These are phyloP conservation scores for Heterodera carotae DNA, from an alignment of 1,140 invertebrate species.

Conservation along the genomic window DNA sequence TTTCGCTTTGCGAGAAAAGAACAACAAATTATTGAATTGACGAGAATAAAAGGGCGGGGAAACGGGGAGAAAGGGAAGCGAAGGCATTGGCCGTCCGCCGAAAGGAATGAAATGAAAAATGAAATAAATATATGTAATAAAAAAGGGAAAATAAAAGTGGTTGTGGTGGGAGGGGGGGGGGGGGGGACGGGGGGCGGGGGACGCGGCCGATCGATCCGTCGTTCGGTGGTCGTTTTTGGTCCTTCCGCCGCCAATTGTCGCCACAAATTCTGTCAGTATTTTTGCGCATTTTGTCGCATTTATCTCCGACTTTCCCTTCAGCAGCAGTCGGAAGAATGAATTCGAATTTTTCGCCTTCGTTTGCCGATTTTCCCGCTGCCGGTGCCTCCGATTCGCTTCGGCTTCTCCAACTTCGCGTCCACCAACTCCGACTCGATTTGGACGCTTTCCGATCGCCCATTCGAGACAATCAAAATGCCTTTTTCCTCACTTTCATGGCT, in stretches of 20 bases:
- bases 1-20: too few species aligned
- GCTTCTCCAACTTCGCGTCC: neutral
- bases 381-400: neutral
- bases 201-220: neutral
- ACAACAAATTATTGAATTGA: neutral
- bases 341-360: neutral
- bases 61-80: neutral
- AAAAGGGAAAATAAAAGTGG: too few species aligned
- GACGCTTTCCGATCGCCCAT: neutral
- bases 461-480: constrained; percentile 47
- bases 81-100: too few species aligned
- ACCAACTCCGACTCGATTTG: constrained; percentile 5
- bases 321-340: neutral
- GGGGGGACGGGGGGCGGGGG: too few species aligned
- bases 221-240: too few species aligned
- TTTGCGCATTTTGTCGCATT: too few species aligned
- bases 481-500: constrained; percentile 53
- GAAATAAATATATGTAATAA: too few species aligned
- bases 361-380: too few species aligned
- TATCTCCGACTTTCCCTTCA: neutral
- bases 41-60: neutral
- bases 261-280: too few species aligned
- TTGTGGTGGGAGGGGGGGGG: too few species aligned
- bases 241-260: too few species aligned
- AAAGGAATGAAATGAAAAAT: too few species aligned